Evolutionary conservation across 2,113 vertebrate genomes (phyloP), one percentile per base, ranked within the genome.

Genomic region (Pelvicachromis taeniatus): DNA sequence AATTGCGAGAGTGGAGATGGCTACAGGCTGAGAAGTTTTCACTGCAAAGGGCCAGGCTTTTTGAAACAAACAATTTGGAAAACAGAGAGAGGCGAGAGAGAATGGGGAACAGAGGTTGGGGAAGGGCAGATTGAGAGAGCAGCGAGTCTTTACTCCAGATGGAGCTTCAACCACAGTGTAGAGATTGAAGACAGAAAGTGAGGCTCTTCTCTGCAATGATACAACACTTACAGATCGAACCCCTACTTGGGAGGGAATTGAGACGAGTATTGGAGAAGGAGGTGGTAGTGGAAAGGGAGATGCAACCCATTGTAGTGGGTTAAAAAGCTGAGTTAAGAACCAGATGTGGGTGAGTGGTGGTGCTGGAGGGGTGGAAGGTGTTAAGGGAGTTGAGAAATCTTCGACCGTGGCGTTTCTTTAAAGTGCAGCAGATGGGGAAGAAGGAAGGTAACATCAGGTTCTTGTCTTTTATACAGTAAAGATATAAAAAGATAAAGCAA

Each of bases 81-180:
- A 88, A 84, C 23, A 56, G 58, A 77, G 80, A 79, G 45, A 23
- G 53, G 52, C 5, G 73, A 73, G 26, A 70, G 84, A 59, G 81
- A 59, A 14, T 7, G 80, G 68, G 59, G 12, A 13, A 45, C 73
- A 19, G 40, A 31, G 79, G 40, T 45, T 45, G 58, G 35, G 45
- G 23, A 31, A 23, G 59, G 80, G 84, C 80, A 90, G 91, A 91
- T 89, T 73, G 90, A 91, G 83, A 87, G 85, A 81, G 55, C 80
- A 82, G 55, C 40, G 7, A 80, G 87, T 83, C 80, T 77, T 88
- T 81, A 80, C 87, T 81, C 56, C 83, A 89, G 91, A 88, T 77
- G 85, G 90, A 91, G 82, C 68, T 63, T 81, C 53, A 83, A 42
- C 52, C 55, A 73, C 81, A 35, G 78, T 8, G 9, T 59, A 59